Evolutionary conservation across 2,797 vertebrate genomes (phyloP), one percentile per base, ranked within the genome.

Genomic region (Anisognathus igniventris): DNA sequence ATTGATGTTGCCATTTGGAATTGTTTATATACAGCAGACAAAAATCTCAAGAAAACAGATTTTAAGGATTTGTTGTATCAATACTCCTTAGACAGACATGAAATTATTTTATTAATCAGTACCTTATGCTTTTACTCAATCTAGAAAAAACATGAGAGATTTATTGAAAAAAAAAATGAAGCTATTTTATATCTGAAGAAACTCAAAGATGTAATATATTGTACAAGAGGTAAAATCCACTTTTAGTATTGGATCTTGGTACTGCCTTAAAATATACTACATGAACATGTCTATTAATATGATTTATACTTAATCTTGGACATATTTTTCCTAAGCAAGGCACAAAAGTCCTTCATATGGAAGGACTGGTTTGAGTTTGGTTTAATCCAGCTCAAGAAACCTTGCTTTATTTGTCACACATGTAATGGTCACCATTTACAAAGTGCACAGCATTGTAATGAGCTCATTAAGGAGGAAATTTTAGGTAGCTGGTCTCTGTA

Each of bases 381-480:
- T 95, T 97, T 93, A 81, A 89, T 92, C 96, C 93, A 89, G 92
- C 45, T 92, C 77, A 76, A 54, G 78, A 92, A 90, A 79, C 61
- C 16, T 94, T 93, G 39, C 42, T 74, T 86, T 88, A 89, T 87
- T 95, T 93, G 62, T 84, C 84, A 82, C 48, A 27, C 28, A 57
- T 27, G 85, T 93, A 71, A 79, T 83, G 93, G 93, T 84, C 82
- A 68, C 85, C 67, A 79, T 65, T 94, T 71, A 35, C 85, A 75
- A 66, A 66, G 71, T 4, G 10, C 48, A 86, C 79, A 90, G 92
- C 95, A 95, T 96, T 66, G 74, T 96, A 98, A 98, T 94, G 82
- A 97, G 90, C 76, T 97, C 72, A 96, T 97, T 97, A 97, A 93
- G 64, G 16, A 9, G 28, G 70, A 94, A 65, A 78, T 88, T 94